A percentile compares a stretch with the other conserved stretches of the same genome.
phyloP scores from a whole-genome alignment of 2,797 vertebrate species.

The Hafferia zeledoni region DNA sequence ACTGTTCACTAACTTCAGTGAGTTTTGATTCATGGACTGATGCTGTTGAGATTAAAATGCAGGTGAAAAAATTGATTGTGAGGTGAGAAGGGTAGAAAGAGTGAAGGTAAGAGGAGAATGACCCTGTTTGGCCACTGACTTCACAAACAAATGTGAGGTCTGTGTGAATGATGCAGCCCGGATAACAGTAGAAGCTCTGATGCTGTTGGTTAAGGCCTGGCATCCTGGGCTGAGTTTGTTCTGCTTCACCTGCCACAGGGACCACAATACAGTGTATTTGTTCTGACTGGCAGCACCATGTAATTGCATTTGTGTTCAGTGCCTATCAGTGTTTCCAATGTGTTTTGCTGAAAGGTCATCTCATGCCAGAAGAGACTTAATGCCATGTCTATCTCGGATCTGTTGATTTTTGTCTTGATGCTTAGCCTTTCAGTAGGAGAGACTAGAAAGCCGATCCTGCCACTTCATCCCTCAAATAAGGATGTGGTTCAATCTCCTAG shows the following conservation, averaged over 20 bases:
- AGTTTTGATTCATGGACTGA: not conserved
- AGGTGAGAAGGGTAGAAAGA: not conserved
- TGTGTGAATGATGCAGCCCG: not conserved
- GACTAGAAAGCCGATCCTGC: not conserved
- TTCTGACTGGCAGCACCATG: constrained; percentile 62
- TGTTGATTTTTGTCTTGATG: not conserved
- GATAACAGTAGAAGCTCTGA: not conserved
- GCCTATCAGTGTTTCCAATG: not conserved
- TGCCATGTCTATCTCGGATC: not conserved
- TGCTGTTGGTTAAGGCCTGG: not conserved
- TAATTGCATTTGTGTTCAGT: constrained; percentile 69
- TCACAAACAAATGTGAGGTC: constrained; percentile 6
- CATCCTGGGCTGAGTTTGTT: not conserved
- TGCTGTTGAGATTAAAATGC: not conserved
- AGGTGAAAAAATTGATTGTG: not conserved
- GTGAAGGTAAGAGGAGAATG: not conserved
- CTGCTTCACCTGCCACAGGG: not conserved
- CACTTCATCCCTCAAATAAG: not conserved
- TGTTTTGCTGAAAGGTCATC: constrained; percentile 55
- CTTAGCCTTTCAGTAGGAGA: not conserved
- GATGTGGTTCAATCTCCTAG: not conserved
- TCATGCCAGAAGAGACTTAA: constrained; percentile 43
- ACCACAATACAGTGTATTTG: not conserved
- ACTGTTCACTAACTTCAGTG: not conserved
- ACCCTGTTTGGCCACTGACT: not conserved